Evolutionary conservation across 2,113 vertebrate genomes (phyloP).

Genomic region (Nerophis lumbriciformis): DNA sequence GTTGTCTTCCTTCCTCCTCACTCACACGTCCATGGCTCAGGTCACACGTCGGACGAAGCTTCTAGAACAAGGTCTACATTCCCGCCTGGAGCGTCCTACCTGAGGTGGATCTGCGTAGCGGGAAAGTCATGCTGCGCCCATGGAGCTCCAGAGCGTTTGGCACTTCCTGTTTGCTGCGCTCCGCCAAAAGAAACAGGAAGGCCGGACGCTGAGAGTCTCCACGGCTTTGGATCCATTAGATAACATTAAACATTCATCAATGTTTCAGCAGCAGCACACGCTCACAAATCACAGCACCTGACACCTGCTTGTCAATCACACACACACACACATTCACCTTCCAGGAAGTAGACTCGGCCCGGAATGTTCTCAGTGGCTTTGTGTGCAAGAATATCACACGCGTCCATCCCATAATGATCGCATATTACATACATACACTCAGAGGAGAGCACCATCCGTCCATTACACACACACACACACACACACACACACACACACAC

Average conservation of each 20-base stretch:
- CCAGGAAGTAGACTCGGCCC: not conserved
- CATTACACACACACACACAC: not conserved
- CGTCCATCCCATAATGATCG: conserved; percentile 2
- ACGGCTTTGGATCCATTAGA: conserved; percentile 87
- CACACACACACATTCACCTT: not conserved
- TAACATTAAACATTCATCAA: conserved; percentile 94
- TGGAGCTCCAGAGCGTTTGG: conserved; percentile 58
- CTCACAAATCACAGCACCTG: conserved; percentile 50
- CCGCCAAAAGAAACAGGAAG: conserved; percentile 55
- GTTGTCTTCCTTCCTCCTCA: too few species aligned
- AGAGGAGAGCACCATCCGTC: not conserved
- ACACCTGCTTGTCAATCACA: not conserved
- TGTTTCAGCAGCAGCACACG: conserved; percentile 87
- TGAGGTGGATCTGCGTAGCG: conserved; percentile 89
- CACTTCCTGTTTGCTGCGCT: conserved; percentile 70
- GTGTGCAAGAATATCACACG: not conserved
- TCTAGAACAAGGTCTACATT: too few species aligned
- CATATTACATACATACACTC: conserved; percentile 18
- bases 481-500: conserved; percentile 7
- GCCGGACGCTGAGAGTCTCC: conserved; percentile 85
- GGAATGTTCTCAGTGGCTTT: conserved; percentile 4
- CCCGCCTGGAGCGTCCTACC: conserved; percentile 68
- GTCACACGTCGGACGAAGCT: too few species aligned
- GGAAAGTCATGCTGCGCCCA: conserved; percentile 85
- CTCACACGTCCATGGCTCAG: too few species aligned